Evolutionary conservation across 2,113 vertebrate genomes (phyloP), one percentile per base, ranked within the genome.

Genomic region (Gasterosteus aculeatus): DNA sequence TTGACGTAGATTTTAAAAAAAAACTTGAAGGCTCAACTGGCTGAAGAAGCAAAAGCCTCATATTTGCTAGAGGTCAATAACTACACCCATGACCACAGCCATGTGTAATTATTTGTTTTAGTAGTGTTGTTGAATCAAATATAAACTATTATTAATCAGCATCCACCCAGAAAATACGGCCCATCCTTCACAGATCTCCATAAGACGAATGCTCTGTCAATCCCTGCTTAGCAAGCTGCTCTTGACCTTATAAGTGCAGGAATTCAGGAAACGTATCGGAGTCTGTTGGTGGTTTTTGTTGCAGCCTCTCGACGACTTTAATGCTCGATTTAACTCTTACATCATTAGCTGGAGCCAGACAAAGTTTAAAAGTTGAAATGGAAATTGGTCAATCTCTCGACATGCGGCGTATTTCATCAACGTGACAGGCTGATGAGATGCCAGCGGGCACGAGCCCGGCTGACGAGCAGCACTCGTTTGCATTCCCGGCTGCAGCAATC

Each of bases 301-400:
- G 87, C 73, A 72, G 88, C 86, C 88, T 88, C 83, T 76, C 75
- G 10, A 18, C 85, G 86, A 90, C 89, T 89, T 82, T 77, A 83
- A 84, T 77, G 86, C 90, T 90, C 85, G 53, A 89, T 91, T 90
- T 86, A 90, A 89, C 89, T 88, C 85, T 91, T 83, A 87, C 88
- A 88, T 92, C 87, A 89, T 85, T 76, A 85, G 70, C 80, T 81
- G 84, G 83, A 91, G 85, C 85, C 85, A 88, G 83, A 78, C 90
- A 88, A 88, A 88, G 90, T 92, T 93, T 59, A 92, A 90, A 93
- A 93, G 92, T 90, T 93, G 85, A 92, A 87, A 70, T 85, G 80
- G 87, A 88, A 82, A 84, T 93, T 94, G 88, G 88, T 88, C 91
- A 93, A 92, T 87, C 88, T 75, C 75, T 76, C 75, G n/a, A 87